Evolutionary conservation across 1,140 invertebrate species (phyloP), one percentile per base, ranked within the genome.

Genomic region (Mercenaria mercenaria): DNA sequence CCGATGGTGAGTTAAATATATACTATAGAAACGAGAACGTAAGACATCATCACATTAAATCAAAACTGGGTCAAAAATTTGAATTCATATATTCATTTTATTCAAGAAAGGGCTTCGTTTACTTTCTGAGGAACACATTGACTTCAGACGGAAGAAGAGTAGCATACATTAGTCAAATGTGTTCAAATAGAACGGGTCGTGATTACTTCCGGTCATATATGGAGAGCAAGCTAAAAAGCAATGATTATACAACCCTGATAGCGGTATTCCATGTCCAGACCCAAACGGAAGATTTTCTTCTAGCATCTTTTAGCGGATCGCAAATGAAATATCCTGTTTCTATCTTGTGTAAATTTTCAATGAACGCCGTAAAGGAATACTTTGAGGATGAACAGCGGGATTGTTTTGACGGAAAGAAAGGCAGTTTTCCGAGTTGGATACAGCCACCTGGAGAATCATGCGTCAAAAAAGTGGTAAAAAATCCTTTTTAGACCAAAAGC

Each of bases 121-220:
- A 82, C 26, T 82, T 82, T 41, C 26, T 82, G 23, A 61, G 59
- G 29, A 82, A 82, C 34, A 59, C 52, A 26, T 13, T 43, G 18
- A 41, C 32, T 6, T 13, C 29, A 8, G 18, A 41, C 6, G 80
- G 80, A 26, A 29, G 6, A 23, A 32, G 39, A 2, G n/a, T 61
- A 23, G 59, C 52, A n/a, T 82, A 64, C n/a, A 82, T 82, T 32
- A 82, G 52, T 11, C 80, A 67, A 39, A 64, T 82, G 34, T 82
- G 80, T 26, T 34, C 2, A 18, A 82, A 82, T 11, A 32, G n/a
- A n/a, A n/a, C 37, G 18, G 0, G 2, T 18, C 61, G 32, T 32
- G 10, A n/a, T 10, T 61, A 82, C 34, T 82, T 82, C 39, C n/a
- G 80, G 26, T 59, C 80, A 13, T 82, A 82, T 43, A 82, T 82